Evolutionary conservation across 2,113 vertebrate species (phyloP).

Genomic region (Corythoichthys haematopterus): DNA sequence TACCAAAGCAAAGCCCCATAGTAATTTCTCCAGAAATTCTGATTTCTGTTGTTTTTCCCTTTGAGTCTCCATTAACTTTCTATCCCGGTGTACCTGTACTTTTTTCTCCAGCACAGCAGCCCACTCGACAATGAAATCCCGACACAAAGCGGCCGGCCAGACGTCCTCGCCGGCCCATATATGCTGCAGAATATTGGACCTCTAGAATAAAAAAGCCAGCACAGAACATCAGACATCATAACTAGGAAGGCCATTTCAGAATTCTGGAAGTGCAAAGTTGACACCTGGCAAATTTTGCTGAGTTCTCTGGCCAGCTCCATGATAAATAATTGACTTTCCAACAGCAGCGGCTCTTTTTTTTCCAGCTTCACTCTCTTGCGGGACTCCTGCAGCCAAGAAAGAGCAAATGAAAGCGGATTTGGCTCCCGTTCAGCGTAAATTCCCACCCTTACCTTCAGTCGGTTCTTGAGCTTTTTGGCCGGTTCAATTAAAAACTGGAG

Average conservation of each 20-base stretch:
- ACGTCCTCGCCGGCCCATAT: constrained; percentile 72
- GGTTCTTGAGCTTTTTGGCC: constrained; percentile 72
- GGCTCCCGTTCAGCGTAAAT: neutral
- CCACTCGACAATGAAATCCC: constrained; percentile 69
- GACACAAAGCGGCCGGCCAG: constrained; percentile 65
- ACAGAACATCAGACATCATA: neutral
- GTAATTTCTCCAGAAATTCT: no score
- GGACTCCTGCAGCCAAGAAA: constrained; percentile 58
- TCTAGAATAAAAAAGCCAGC: constrained; percentile 37
- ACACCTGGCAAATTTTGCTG: constrained; percentile 70
- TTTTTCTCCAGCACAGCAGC: constrained; percentile 61
- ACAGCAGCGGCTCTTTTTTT: constrained; percentile 66
- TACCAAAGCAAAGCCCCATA: no score
- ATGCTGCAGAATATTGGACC: constrained; percentile 65
- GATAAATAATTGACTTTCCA: constrained; percentile 72
- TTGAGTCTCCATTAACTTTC: neutral
- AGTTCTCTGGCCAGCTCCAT: constrained; percentile 75
- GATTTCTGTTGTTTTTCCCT: neutral
- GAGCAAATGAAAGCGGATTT: neutral
- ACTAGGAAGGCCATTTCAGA: neutral
- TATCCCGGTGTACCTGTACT: constrained; percentile 34
- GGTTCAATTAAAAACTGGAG: constrained; percentile 75
- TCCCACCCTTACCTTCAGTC: constrained; percentile 61
- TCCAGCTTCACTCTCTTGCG: constrained; percentile 60
- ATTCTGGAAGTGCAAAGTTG: neutral